These are phyloP conservation scores for Chironomus tentans DNA, from an alignment of 2,888 invertebrate species.

Conservation along the genomic window DNA sequence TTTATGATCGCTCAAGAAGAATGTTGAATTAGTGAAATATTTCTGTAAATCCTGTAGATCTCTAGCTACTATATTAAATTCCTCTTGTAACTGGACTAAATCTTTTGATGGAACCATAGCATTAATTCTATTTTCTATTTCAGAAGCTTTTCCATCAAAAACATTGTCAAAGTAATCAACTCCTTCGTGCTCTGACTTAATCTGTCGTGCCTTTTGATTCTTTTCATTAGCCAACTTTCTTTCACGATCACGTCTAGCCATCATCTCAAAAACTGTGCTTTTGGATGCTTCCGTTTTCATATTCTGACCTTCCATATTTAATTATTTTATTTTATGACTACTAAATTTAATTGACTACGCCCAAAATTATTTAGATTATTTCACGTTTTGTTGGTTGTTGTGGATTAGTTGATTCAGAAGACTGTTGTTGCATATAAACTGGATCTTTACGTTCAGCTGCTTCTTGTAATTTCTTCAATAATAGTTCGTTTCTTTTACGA, in stretches of 20 bases:
- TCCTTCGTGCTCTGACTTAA: conserved; percentile 37
- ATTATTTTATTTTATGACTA: background rate
- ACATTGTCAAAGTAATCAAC: conserved; percentile 60
- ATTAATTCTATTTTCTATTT: conserved; percentile 53
- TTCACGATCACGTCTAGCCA: conserved; percentile 11
- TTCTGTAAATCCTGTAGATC: conserved; percentile 68
- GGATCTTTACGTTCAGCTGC: conserved; percentile 30
- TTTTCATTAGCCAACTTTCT: background rate
- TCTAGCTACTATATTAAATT: conserved; percentile 60
- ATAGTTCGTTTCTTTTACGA: conserved; percentile 35
- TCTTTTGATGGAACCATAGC: conserved; percentile 43
- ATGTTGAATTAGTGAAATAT: conserved; percentile 67
- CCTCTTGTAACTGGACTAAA: conserved; percentile 44
- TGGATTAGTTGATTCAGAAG: conserved; percentile 8
- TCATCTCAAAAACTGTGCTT: conserved; percentile 1
- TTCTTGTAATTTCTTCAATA: conserved; percentile 36
- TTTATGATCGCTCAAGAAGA: conserved; percentile 72
- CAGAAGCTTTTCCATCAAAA: conserved; percentile 56
- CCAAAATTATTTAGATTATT: conserved; percentile 11
- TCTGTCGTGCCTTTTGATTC: conserved; percentile 29
- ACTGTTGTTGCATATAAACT: conserved; percentile 32
- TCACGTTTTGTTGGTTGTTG: conserved; percentile 15
- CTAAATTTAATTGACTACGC: background rate
- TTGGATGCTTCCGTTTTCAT: background rate
- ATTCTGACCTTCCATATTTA: background rate